phyloP scores from a whole-genome alignment of 2,797 vertebrate genomes.

The Tragopan temminckii region DNA sequence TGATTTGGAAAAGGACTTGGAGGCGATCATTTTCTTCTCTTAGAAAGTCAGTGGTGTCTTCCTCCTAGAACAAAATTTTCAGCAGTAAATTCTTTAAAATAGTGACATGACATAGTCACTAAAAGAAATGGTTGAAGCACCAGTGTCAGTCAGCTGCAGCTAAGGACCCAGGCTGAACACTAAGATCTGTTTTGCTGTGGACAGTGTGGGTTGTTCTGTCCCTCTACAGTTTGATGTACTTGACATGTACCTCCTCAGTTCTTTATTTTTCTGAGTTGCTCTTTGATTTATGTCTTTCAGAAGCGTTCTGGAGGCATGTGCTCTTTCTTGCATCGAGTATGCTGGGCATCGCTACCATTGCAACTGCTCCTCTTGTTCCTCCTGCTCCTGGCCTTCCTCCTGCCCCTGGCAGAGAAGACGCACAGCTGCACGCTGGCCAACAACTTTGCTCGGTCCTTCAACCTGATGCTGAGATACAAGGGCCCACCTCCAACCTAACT shows the following conservation, averaged over 20 bases:
- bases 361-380: constrained; percentile 89
- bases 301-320: constrained; percentile 44
- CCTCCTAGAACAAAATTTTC: background rate
- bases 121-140: background rate
- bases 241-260: background rate
- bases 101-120: background rate
- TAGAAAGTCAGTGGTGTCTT: background rate
- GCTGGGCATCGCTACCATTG: constrained; percentile 87
- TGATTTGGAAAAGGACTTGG: background rate
- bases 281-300: constrained; percentile 73
- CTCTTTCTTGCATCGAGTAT: constrained; percentile 82
- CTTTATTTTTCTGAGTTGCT: background rate
- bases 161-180: background rate
- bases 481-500: constrained; percentile 91
- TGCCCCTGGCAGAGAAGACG: constrained; percentile 86
- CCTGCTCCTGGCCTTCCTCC: constrained; percentile 89
- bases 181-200: background rate
- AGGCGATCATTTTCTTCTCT: background rate
- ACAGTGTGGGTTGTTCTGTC: background rate
- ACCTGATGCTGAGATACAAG: constrained; percentile 90
- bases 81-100: background rate
- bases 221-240: background rate
- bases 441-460: constrained; percentile 95
- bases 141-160: background rate
- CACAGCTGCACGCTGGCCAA: constrained; percentile 91